These are phyloP conservation scores for Sinotaia quadrata DNA, from an alignment of 2,888 invertebrate genomes.

Conservation along the genomic window DNA sequence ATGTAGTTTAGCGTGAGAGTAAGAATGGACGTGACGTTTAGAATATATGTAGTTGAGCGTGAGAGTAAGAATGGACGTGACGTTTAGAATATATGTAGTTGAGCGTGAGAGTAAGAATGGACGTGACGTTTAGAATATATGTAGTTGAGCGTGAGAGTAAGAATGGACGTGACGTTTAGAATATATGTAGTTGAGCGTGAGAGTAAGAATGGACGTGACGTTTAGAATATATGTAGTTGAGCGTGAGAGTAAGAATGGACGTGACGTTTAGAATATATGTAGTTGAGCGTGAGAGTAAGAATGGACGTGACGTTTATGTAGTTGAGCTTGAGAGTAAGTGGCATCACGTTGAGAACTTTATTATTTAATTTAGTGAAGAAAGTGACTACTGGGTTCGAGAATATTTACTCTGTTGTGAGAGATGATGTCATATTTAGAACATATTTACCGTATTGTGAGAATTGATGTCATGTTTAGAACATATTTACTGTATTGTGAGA, in stretches of 20 bases:
- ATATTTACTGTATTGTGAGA: no score
- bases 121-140: slow-evolving; percentile 2
- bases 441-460: no score
- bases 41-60: no score
- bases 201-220: neutral
- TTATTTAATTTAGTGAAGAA: no score
- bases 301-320: neutral
- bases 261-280: neutral
- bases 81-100: neutral
- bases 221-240: neutral
- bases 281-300: rapidly evolving
- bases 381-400: no score
- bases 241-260: neutral
- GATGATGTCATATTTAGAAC: no score
- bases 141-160: neutral
- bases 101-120: neutral
- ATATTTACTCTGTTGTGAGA: no score
- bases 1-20: no score
- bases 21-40: no score
- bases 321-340: no score
- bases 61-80: neutral
- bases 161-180: neutral
- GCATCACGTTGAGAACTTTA: no score
- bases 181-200: neutral
- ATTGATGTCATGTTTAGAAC: no score